Conservation (phyloP, 1,140 invertebrate genomes). For the Atta texana region DNA sequence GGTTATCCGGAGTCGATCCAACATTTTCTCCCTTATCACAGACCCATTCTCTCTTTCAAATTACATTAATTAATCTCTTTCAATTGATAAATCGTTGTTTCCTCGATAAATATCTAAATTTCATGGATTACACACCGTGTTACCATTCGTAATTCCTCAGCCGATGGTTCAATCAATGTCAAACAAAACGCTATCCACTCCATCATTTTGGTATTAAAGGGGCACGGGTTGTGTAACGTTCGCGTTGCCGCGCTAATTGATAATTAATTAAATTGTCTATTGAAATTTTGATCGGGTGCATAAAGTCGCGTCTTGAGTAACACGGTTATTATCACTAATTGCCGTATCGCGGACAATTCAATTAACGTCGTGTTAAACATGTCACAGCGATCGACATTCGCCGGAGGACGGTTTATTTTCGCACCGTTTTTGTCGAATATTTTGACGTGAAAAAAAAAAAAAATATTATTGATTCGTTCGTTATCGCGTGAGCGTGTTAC, state of each 20-base stretch:
- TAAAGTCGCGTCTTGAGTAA: constrained; percentile 50
- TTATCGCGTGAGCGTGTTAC: not conserved
- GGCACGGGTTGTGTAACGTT: not conserved
- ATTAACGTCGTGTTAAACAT: constrained; percentile 47
- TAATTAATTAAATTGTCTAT: constrained; percentile 64
- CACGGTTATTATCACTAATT: constrained; percentile 67
- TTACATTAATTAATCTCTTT: not conserved
- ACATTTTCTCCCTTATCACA: not conserved
- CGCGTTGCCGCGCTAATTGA: constrained; percentile 35
- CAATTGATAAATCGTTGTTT: not conserved
- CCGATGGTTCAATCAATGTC: not conserved
- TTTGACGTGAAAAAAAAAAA: not conserved
- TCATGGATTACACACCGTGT: not conserved
- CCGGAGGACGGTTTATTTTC: constrained; percentile 2
- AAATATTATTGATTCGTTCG: constrained; percentile 23
- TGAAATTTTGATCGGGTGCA: constrained; percentile 29
- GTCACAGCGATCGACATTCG: not conserved
- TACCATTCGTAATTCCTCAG: not conserved
- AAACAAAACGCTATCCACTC: not conserved
- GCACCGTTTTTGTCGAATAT: not conserved
- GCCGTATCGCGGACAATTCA: constrained; percentile 32
- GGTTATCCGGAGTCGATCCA: constrained; percentile 32
- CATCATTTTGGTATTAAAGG: not conserved
- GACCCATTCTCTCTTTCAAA: not conserved
- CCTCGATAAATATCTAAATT: not conserved